Evolutionary conservation across 2,113 vertebrate species (phyloP), one percentile per base, ranked within the genome.

Genomic region (Oncorhynchus mykiss): DNA sequence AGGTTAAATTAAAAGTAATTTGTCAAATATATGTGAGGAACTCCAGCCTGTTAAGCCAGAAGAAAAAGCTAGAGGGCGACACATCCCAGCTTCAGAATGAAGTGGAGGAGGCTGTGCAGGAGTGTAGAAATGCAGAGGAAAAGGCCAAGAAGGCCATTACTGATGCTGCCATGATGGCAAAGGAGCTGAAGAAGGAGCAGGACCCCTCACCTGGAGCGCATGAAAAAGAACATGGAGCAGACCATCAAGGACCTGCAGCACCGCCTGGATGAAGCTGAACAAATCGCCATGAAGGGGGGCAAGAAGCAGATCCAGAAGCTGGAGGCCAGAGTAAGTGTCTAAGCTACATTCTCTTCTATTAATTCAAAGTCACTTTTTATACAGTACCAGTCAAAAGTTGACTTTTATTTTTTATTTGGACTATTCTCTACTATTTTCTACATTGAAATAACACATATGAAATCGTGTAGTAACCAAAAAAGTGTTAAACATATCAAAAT

Each of bases 161-260:
- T 6, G 93, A 94, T 71, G 94, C 93, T 89, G 92, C 93, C 83
- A 94, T 94, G 91, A 92, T 94, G 90, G 92, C 90, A 67, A 93
- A 96, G 77, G 93, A 95, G 86, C 89, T 95, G 77, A 94, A 95
- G 90, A 95, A 94, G 80, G 93, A 95, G 80, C 92, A 95, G 85
- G 93, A 94, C 67, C 93, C 93, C 62, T 86, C 94, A 96, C 85
- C 88, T 96, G 89, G 95, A 96, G 87, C 92, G 92, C 67, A 86
- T 86, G 84, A 88, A 88, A 74, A 84, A 86, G 82, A 88, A 88
- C 78, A 85, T 88, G 84, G 86, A 87, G 24, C 79, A 82, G 68
- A 84, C 83, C 78, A 77, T 95, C 65, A 95, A 94, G 82, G 95
- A 96, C 85, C 91, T 96, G 83, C 95, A 96, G 93, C 84, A 94